Conservation (phyloP, 2,113 vertebrate species). For the Dissostichus mawsoni region DNA sequence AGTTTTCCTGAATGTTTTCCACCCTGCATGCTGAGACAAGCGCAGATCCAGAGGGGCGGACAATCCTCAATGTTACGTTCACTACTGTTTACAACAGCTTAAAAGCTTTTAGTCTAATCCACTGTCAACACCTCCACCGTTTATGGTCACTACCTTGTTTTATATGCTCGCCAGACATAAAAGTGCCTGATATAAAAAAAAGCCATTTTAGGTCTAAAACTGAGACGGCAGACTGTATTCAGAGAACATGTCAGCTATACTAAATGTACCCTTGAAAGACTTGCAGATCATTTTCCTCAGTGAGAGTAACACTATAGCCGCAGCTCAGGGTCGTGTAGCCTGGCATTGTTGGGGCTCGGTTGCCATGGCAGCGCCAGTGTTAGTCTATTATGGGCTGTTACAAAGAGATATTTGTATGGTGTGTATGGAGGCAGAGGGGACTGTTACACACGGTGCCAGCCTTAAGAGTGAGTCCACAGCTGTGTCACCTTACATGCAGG, state of each 20-base stretch:
- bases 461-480: background rate
- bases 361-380: constrained; percentile 69
- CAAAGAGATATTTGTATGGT: constrained; percentile 63
- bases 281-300: constrained; percentile 55
- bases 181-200: constrained; percentile 38
- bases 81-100: constrained; percentile 28
- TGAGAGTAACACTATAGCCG: constrained; percentile 50
- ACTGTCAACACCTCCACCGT: background rate
- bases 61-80: background rate
- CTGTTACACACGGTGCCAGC: background rate
- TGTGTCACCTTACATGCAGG: constrained; percentile 5
- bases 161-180: constrained; percentile 30
- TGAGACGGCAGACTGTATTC: background rate
- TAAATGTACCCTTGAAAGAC: constrained; percentile 52
- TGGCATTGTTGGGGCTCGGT: constrained; percentile 65
- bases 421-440: background rate
- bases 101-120: constrained; percentile 46
- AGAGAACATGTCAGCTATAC: constrained; percentile 20
- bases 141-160: constrained; percentile 46
- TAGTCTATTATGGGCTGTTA: constrained; percentile 55
- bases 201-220: background rate
- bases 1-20: background rate
- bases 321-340: constrained; percentile 50
- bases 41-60: background rate
- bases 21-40: constrained; percentile 4